Base-by-base conservation (phyloP, 2,797 vertebrate species). In the Buceros bicornis region DNA sequence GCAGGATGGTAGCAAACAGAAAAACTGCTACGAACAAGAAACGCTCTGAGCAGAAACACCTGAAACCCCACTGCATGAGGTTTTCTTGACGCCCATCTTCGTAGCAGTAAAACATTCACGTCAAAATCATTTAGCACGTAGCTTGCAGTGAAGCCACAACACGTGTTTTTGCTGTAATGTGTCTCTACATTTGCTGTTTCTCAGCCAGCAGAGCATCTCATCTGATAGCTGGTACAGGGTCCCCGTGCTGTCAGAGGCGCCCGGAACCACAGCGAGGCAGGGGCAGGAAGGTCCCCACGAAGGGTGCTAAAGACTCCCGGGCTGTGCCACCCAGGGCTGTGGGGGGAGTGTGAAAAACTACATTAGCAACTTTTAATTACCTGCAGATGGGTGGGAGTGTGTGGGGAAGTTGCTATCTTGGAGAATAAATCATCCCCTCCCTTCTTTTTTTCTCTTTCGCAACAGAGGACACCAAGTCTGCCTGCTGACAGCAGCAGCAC, bases 291-390 rank as follows among this genome's bases (percentile, higher is more conserved):
- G 37, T 86, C 65, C n/a, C 70, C 72, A 24, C 28, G 64, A 14
- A 83, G 54, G 29, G 10, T 54, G 37, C 13, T 82, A 83, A 78
- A 87, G 47, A 42, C 9, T 64, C 69, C 37, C 61, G 53, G 69
- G 43, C 62, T 89, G n/a, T 57, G 65, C 69, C 72, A 89, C 87
- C 29, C 37, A 71, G 31, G 25, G 80, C 65, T 61, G 37, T 53
- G 47, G n/a, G 69, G 54, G 54, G n/a, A 45, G 56, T 29, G 24
- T 79, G 66, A 70, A 67, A 73, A 92, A 71, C 77, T 72, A 47
- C 53, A 61, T 29, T 21, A 82, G 53, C 45, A 82, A 82, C 42
- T 87, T 95, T 40, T 93, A 95, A 89, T 89, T 93, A 92, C 60
- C 81, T 96, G 70, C 53, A 87, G 83, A 87, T 67, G 74, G 37